Base-by-base conservation (phyloP, 1,140 invertebrate species). In the Manduca sexta region DNA sequence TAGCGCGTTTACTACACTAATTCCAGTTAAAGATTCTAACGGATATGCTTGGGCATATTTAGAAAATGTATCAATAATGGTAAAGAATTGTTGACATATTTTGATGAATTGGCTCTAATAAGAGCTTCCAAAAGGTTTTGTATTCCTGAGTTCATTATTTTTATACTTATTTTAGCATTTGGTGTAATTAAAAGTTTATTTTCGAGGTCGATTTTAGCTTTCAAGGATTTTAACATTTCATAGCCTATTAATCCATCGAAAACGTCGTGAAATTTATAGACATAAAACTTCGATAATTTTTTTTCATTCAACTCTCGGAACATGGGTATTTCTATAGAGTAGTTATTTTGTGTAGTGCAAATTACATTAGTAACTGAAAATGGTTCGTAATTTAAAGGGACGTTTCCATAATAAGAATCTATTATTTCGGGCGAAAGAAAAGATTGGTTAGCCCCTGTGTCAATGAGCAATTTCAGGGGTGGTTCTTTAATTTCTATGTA, bases 181-280 rank as follows among this genome's bases (percentile, higher is more conserved):
- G 13, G 35, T 15, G 50, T 58, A 13, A 45, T 45, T 31, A 52
- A 34, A 37, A n/a, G 15, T 12, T 40, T 49, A 55, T 45, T 45
- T 34, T 49, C 51, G 13, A 56, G 21, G 18, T 58, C 49, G 16
- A 63, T 63, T 8, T 55, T 50, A 30, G 34, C 55, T n/a, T 48
- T 47, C 34, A n/a, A n/a, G n/a, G n/a, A n/a, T n/a, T 55, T 38
- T 41, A 56, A 44, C 31, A 53, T 31, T 14, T 54, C 51, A 1
- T 56, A 18, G 3, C 58, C 62, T 29, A 65, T 53, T 17, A 60
- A 41, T 8, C 61, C 61, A 43, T 64, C 62, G 29, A 64, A 64
- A 34, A 58, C 49, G 11, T 59, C 42, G 11, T 65, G 58, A 17
- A 65, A 64, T 26, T 47, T 56, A 38, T 64, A 60, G 0, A 64